Conservation (phyloP, 2,113 vertebrate genomes). For the Cariama cristata region DNA sequence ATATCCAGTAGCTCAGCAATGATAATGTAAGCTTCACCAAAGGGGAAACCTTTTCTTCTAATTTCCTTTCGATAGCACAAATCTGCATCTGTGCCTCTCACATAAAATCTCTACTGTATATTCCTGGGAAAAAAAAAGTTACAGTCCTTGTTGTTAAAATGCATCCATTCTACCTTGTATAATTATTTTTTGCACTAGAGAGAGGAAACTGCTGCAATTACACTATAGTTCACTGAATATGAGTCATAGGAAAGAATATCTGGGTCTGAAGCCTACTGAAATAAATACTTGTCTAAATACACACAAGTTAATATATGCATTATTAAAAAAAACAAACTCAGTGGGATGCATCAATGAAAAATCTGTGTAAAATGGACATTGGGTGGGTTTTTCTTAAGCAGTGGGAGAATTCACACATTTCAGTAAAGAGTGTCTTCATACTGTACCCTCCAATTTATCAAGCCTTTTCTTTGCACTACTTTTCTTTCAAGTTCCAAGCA, state of each 20-base stretch:
- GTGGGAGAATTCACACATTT: neutral
- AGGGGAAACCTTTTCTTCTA: neutral
- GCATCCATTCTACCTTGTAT: neutral
- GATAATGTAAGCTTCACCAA: neutral
- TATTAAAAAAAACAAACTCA: neutral
- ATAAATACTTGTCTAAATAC: neutral
- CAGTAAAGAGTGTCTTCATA: neutral
- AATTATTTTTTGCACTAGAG: neutral
- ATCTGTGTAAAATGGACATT: neutral
- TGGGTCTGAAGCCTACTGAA: neutral
- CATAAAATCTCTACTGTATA: neutral
- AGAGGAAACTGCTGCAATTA: neutral
- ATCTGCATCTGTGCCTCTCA: neutral
- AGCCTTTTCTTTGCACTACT: neutral
- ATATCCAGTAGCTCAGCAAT: neutral
- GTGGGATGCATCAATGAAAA: neutral
- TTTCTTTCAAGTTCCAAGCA: neutral
- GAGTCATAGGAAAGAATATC: neutral
- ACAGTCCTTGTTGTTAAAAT: neutral
- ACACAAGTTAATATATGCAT: neutral
- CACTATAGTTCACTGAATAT: neutral
- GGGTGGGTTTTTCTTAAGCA: neutral
- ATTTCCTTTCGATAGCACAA: neutral
- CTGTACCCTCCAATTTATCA: neutral
- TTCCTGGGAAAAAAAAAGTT: neutral